Evolutionary conservation across 2,888 invertebrate genomes (phyloP).

Genomic region (Chrysotoxum bicinctum): DNA sequence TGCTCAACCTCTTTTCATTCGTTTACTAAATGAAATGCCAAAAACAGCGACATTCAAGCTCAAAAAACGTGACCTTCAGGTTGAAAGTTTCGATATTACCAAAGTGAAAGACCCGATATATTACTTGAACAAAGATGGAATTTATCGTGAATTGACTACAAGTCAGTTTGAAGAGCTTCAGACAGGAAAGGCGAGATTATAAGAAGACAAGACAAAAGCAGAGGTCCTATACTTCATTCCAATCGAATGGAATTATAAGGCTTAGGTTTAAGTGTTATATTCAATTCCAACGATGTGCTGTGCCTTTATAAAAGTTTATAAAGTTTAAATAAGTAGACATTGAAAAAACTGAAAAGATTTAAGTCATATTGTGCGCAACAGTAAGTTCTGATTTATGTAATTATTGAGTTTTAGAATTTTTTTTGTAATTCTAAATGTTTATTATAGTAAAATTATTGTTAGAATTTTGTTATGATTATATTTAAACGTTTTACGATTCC

Average conservation of each 20-base stretch:
- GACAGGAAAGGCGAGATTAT: conserved; percentile 83
- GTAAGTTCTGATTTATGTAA: conserved; percentile 30
- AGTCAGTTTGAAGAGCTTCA: conserved; percentile 83
- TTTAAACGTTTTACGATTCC: conserved; percentile 42
- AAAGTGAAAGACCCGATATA: conserved; percentile 89
- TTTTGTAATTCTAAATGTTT: conserved; percentile 23
- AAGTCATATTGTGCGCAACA: conserved; percentile 47
- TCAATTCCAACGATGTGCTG: conserved; percentile 66
- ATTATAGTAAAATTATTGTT: conserved; percentile 23
- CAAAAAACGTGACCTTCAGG: conserved; percentile 92
- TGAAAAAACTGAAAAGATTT: background rate
- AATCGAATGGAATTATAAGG: background rate
- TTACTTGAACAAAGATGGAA: conserved; percentile 84
- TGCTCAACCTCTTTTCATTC: conserved; percentile 93
- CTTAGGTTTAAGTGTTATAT: conserved; percentile 54
- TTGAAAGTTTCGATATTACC: conserved; percentile 91
- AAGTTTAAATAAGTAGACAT: conserved; percentile 31
- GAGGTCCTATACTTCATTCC: background rate
- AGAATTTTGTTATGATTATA: conserved; percentile 27
- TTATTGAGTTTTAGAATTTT: conserved; percentile 8
- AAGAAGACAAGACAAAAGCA: conserved; percentile 73
- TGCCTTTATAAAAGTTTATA: conserved; percentile 60
- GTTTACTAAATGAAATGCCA: conserved; percentile 90
- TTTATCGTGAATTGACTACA: conserved; percentile 82
- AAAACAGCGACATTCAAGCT: conserved; percentile 95